phyloP scores from a whole-genome alignment of 2,888 invertebrate species.

The Orthonychiurus folsomi region DNA sequence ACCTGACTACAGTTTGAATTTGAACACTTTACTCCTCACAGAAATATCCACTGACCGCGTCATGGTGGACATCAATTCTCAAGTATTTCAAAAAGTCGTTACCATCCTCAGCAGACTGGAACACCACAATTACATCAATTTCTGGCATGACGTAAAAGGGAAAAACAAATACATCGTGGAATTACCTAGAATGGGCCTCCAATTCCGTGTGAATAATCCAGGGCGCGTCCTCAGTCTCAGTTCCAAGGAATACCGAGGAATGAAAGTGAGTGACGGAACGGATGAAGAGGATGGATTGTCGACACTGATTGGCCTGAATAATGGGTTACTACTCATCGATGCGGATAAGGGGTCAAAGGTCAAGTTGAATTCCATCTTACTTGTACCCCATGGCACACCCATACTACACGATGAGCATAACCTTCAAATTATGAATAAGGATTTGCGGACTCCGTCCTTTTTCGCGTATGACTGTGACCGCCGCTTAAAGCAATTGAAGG shows the following conservation, averaged over 20 bases:
- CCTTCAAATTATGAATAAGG: background rate
- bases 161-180: background rate
- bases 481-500: slow-evolving; percentile 15
- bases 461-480: slow-evolving; percentile 21
- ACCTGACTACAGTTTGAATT: slow-evolving; percentile 12
- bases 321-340: slow-evolving; percentile 20
- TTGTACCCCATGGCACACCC: slow-evolving; percentile 19
- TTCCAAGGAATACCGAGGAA: slow-evolving; percentile 20
- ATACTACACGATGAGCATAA: slow-evolving; percentile 7
- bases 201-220: slow-evolving; percentile 7
- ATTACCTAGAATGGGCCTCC: slow-evolving; percentile 17
- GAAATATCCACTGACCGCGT: background rate
- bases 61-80: slow-evolving; percentile 16
- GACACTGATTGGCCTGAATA: slow-evolving; percentile 18
- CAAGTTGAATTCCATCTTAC: slow-evolving; percentile 15
- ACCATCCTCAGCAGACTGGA: slow-evolving; percentile 16
- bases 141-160: slow-evolving; percentile 8
- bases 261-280: slow-evolving; percentile 14
- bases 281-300: background rate
- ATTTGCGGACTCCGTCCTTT: slow-evolving; percentile 13
- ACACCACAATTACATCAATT: slow-evolving; percentile 11
- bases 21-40: background rate
- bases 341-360: slow-evolving; percentile 12
- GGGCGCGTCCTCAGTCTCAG: background rate
- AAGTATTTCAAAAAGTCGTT: slow-evolving; percentile 5